These are phyloP conservation scores for Apamea crenata DNA, from an alignment of 2,888 invertebrate genomes.

Conservation along the genomic window DNA sequence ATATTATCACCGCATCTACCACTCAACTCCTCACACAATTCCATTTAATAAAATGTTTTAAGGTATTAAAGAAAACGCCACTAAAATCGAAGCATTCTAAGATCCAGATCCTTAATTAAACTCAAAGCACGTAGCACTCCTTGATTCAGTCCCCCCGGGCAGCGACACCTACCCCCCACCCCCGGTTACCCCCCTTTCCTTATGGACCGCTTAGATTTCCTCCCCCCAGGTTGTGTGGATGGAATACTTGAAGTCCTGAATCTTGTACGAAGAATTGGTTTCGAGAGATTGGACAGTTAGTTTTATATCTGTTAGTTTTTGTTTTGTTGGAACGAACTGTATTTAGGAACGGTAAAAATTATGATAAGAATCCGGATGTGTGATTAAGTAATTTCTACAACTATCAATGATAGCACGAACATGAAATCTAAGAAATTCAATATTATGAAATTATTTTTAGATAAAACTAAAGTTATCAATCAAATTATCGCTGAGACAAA, in stretches of 20 bases:
- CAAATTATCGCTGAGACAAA: slow-evolving; percentile 18
- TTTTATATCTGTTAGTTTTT: slow-evolving; percentile 79
- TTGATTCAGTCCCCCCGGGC: slow-evolving; percentile 88
- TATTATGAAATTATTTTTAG: not conserved
- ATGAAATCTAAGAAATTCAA: slow-evolving; percentile 16
- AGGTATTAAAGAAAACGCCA: slow-evolving; percentile 86
- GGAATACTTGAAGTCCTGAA: slow-evolving; percentile 89
- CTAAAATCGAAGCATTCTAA: slow-evolving; percentile 89
- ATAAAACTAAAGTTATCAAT: slow-evolving; percentile 19
- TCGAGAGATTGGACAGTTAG: slow-evolving; percentile 86
- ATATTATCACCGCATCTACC: slow-evolving; percentile 61
- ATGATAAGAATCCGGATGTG: not conserved
- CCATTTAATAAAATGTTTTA: slow-evolving; percentile 70
- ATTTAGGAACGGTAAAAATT: not conserved
- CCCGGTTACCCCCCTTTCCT: slow-evolving; percentile 81
- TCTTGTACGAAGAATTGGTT: slow-evolving; percentile 89
- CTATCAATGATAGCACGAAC: not conserved
- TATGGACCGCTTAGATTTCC: slow-evolving; percentile 90
- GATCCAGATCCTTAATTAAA: slow-evolving; percentile 89
- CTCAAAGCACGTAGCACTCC: slow-evolving; percentile 89
- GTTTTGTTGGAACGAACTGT: slow-evolving; percentile 50
- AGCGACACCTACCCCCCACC: slow-evolving; percentile 73
- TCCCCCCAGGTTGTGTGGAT: slow-evolving; percentile 87
- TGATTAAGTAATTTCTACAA: not conserved
- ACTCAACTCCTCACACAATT: slow-evolving; percentile 60